Percentiles rank a stretch among this genome's conserved stretches.
These are phyloP conservation scores for Pampusana beccarii DNA, from an alignment of 2,113 vertebrate genomes.

Conservation along the genomic window DNA sequence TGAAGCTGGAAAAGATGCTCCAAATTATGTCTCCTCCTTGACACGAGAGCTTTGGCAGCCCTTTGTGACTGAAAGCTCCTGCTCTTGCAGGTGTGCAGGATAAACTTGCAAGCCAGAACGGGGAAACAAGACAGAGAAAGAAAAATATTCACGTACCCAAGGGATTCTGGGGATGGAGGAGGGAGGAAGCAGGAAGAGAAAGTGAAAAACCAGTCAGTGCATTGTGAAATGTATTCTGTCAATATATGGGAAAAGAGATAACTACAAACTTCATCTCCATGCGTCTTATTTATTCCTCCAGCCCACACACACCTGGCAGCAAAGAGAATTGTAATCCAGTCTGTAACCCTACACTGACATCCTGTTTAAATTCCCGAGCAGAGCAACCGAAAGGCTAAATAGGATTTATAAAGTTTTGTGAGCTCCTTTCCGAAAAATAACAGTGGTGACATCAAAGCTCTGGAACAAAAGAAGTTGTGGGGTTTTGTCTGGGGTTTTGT, in stretches of 20 bases:
- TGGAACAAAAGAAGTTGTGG: conserved; percentile 39
- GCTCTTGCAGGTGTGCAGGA: conserved; percentile 53
- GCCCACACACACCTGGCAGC: not conserved
- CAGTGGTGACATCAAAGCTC: conserved; percentile 45
- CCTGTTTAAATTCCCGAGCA: conserved; percentile 9
- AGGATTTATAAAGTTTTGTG: not conserved
- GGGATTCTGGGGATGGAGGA: not conserved
- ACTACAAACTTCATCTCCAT: conserved; percentile 7
- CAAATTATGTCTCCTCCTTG: conserved; percentile 54
- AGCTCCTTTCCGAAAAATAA: not conserved
- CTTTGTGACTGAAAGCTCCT: conserved; percentile 39
- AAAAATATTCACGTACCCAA: conserved; percentile 11
- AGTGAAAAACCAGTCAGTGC: not conserved
- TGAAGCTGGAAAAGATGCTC: conserved; percentile 67
- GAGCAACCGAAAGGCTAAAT: not conserved
- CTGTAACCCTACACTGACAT: conserved; percentile 7
- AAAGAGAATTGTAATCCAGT: conserved; percentile 19
- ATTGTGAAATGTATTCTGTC: conserved; percentile 29
- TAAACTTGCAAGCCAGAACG: conserved; percentile 26
- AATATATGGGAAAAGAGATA: conserved; percentile 12
- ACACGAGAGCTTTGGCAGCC: conserved; percentile 46
- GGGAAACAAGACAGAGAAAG: not conserved
- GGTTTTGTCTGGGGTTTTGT: not conserved
- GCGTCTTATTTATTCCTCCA: conserved; percentile 32
- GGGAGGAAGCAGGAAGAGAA: not conserved